Base-by-base conservation (phyloP, 37 sponge, comb jelly and placozoan species). In the Sycon ciliatum region DNA sequence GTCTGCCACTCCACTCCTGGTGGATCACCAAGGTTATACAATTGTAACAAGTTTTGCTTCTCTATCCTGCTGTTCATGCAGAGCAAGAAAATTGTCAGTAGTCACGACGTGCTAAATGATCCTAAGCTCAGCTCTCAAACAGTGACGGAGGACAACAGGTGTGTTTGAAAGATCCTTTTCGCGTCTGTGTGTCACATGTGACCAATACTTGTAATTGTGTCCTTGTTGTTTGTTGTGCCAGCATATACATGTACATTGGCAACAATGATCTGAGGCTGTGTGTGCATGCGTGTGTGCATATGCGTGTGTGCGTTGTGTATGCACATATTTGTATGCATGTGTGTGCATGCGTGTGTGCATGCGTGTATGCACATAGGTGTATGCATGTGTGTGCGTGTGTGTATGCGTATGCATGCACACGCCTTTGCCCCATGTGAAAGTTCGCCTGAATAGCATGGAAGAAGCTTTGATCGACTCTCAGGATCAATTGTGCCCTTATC, bases 61-160 rank as follows among this genome's bases (percentile, higher is more conserved):
- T n/a, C n/a, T n/a, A n/a, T n/a, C n/a, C n/a, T n/a, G n/a, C n/a
- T n/a, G n/a, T n/a, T n/a, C n/a, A n/a, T n/a, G n/a, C n/a, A n/a
- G n/a, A n/a, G n/a, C n/a, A n/a, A 60, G 58, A 91, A 87, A 80
- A 91, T 91, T 33, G 83, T 74, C 78, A 85, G 87, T 54, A 91
- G 92, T 39, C 92, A 91, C 66, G 92, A 91, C 67, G 92, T 91
- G 6, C 68, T 91, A 54, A 72, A 76, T 18, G 92, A 91, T 75
- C 81, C 89, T 27, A 87, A 83, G 34, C 76, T 91, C 36, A 87
- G 85, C 62, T 69, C 92, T 69, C 63, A 91, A 31, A 75, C 84
- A 28, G 84, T 76, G 5, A 13, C 80, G 3, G 72, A 33, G 0
- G 38, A 3, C 4, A 23, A 11, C 40, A 70, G 57, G 69, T 42